Percentiles rank a stretch among this genome's conserved stretches.
Evolutionary conservation across 2,888 invertebrate species (phyloP).

Genomic region (Nesidiocoris tenuis): DNA sequence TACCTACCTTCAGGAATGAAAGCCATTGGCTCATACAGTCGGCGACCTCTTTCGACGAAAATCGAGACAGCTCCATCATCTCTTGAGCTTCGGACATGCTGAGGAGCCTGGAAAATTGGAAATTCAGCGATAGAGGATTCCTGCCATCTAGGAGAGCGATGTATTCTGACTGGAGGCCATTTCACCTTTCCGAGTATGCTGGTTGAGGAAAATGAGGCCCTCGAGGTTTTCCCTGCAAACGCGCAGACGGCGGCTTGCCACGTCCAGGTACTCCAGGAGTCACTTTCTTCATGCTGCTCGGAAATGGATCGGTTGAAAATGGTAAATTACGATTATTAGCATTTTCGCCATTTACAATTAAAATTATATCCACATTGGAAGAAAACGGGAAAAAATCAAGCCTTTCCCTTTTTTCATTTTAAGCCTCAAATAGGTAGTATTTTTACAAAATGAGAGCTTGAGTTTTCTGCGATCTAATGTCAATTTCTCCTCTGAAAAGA

Average conservation of each 20-base stretch:
- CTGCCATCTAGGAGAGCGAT: no score
- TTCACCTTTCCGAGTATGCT: constrained; percentile 30
- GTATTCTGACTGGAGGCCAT: neutral
- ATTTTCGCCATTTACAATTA: no score
- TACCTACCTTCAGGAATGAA: constrained; percentile 51
- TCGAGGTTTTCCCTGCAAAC: constrained; percentile 40
- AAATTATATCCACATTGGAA: no score
- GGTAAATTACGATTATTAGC: no score
- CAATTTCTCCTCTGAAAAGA: no score
- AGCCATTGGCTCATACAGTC: constrained; percentile 52
- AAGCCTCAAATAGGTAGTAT: no score
- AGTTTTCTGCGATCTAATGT: no score
- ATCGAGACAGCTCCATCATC: constrained; percentile 47
- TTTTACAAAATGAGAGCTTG: no score
- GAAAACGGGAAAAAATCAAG: no score
- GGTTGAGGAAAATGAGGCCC: constrained; percentile 28
- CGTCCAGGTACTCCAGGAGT: constrained; percentile 49
- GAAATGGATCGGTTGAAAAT: neutral
- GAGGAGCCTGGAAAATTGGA: constrained; percentile 44
- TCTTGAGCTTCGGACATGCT: constrained; percentile 50
- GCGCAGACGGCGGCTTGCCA: constrained; percentile 52
- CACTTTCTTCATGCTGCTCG: constrained; percentile 51
- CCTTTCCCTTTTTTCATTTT: no score
- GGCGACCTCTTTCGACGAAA: constrained; percentile 52
- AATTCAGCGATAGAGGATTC: no score